These are phyloP conservation scores for Pollenia griseotomentosa DNA, from an alignment of 2,888 invertebrate genomes.

Conservation along the genomic window DNA sequence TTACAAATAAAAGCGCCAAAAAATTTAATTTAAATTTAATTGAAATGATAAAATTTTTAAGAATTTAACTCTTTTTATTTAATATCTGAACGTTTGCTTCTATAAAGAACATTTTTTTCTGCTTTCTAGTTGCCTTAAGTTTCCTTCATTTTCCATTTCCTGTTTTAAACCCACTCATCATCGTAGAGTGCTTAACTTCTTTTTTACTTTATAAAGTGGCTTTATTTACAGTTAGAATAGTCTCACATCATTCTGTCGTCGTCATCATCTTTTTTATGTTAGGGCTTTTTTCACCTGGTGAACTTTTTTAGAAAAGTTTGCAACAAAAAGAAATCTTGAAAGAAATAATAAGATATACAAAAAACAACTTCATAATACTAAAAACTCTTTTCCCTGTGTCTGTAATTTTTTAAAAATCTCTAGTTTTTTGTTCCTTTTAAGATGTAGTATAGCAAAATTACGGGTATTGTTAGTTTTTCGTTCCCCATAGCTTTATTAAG, in stretches of 20 bases:
- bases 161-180: slow-evolving; percentile 66
- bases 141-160: slow-evolving; percentile 55
- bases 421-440: slow-evolving; percentile 29
- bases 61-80: not conserved
- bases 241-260: slow-evolving; percentile 64
- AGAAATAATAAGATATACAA: slow-evolving; percentile 33
- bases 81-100: not conserved
- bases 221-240: slow-evolving; percentile 71
- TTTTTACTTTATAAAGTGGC: slow-evolving; percentile 70
- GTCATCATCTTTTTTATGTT: slow-evolving; percentile 34
- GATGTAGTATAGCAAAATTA: not conserved
- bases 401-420: slow-evolving; percentile 66
- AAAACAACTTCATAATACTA: slow-evolving; percentile 58
- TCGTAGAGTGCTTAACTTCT: slow-evolving; percentile 58
- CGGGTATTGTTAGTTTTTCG: slow-evolving; percentile 28
- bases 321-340: slow-evolving; percentile 41
- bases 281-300: slow-evolving; percentile 57
- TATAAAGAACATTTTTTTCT: slow-evolving; percentile 6
- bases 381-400: slow-evolving; percentile 60
- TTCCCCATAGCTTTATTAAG: not conserved
- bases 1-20: not conserved
- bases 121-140: slow-evolving; percentile 32
- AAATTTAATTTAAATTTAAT: slow-evolving; percentile 52
- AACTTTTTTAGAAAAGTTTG: slow-evolving; percentile 65
- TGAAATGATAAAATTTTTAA: slow-evolving; percentile 2